Conservation (phyloP, 1,140 invertebrate species). For the Streblospio benedicti region DNA sequence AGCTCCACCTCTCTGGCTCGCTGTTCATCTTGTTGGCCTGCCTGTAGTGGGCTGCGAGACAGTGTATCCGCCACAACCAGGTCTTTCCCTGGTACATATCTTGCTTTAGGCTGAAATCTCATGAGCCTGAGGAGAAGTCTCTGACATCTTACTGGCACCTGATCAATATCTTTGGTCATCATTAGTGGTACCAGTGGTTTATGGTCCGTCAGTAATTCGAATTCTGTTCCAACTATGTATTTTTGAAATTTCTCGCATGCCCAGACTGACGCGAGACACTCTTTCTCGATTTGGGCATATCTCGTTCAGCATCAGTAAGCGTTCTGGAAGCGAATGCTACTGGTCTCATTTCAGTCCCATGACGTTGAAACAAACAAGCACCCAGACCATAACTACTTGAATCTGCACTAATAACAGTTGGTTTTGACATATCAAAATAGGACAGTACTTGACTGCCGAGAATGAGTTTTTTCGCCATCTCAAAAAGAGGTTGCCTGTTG, state of each 20-base stretch:
- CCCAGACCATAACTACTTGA: constrained; percentile 23
- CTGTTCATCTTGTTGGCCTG: too few relatives aligned
- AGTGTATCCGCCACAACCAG: constrained; percentile 18
- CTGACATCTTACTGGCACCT: constrained; percentile 17
- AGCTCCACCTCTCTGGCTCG: too few relatives aligned
- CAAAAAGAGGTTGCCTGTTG: constrained; percentile 3
- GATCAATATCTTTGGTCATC: constrained; percentile 9
- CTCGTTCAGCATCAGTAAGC: constrained; percentile 23
- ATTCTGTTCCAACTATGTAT: constrained; percentile 42
- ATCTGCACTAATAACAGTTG: constrained; percentile 19
- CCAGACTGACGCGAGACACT: constrained; percentile 14
- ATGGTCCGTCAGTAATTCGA: constrained; percentile 31
- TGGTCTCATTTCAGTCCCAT: constrained; percentile 14
- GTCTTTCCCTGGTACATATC: constrained; percentile 20
- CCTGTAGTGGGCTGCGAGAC: constrained; percentile 4
- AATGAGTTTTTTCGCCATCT: neutral
- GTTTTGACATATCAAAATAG: constrained; percentile 17
- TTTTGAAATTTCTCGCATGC: constrained; percentile 49
- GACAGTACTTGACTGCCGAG: constrained; percentile 15
- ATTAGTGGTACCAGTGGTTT: constrained; percentile 29
- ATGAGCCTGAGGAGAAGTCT: constrained; percentile 17
- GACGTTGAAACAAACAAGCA: constrained; percentile 16
- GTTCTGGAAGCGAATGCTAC: constrained; percentile 22
- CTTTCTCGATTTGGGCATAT: constrained; percentile 25
- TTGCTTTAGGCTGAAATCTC: constrained; percentile 12